Percentiles rank a stretch among this genome's conserved stretches.
Evolutionary conservation across 2,888 invertebrate genomes (phyloP).

Genomic region (Ypsolopha scabrella): DNA sequence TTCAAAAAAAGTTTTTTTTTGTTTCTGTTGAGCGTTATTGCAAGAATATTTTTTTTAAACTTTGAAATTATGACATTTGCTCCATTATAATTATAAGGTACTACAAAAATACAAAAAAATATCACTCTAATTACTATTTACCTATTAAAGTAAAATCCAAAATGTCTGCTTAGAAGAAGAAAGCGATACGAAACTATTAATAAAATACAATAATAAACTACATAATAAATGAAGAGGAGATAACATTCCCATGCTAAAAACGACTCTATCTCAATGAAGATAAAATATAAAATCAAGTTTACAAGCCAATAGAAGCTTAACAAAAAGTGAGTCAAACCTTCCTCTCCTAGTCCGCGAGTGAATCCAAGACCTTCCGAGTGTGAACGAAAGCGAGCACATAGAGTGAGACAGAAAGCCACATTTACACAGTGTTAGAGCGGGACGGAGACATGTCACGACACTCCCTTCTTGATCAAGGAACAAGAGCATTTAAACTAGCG

Average conservation of each 20-base stretch:
- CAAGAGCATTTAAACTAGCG: no score
- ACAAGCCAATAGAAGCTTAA: neutral
- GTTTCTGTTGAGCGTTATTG: no score
- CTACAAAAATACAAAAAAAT: no score
- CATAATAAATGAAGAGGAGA: no score
- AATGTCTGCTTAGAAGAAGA: slow-evolving; percentile 15
- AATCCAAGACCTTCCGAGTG: slow-evolving; percentile 55
- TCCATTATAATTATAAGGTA: no score
- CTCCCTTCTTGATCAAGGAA: neutral
- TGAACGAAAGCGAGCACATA: slow-evolving; percentile 39
- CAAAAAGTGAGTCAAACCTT: slow-evolving; percentile 54
- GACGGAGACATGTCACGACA: slow-evolving; percentile 30
- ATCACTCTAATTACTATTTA: slow-evolving; percentile 13
- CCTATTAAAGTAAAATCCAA: slow-evolving; percentile 23
- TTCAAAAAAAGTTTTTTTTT: no score
- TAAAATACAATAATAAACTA: neutral
- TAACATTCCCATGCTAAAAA: no score
- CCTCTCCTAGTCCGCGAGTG: slow-evolving; percentile 63
- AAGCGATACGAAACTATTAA: slow-evolving; percentile 20
- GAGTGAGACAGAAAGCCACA: slow-evolving; percentile 66
- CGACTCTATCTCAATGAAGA: no score
- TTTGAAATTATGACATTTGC: no score
- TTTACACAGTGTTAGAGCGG: slow-evolving; percentile 63
- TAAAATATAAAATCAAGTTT: no score
- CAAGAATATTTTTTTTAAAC: no score